Evolutionary conservation across 1,140 invertebrate genomes (phyloP).

Genomic region (Odontomachus brunneus): DNA sequence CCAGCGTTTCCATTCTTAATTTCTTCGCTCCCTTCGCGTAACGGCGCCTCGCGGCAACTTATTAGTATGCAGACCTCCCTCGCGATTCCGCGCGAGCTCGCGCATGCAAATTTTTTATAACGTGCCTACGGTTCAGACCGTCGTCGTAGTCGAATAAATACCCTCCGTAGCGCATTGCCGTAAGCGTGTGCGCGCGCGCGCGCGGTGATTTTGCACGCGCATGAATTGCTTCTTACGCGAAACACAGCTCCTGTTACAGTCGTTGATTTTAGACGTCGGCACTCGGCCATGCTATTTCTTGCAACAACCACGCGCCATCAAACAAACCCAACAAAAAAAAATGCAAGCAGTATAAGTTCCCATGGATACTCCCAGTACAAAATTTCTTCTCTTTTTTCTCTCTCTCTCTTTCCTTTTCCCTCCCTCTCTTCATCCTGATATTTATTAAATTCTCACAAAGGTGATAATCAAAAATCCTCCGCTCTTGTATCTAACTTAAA

Average conservation of each 20-base stretch:
- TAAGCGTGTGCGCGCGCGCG: background rate
- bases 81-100: slow-evolving; percentile 33
- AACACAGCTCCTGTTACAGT: background rate
- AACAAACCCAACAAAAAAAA: background rate
- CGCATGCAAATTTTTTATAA: slow-evolving; percentile 60
- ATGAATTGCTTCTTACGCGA: slow-evolving; percentile 28
- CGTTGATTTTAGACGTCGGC: slow-evolving; percentile 10
- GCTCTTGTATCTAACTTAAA: background rate
- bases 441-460: too few relatives aligned
- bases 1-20: slow-evolving; percentile 50
- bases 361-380: background rate
- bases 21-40: slow-evolving; percentile 1
- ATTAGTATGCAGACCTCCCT: slow-evolving; percentile 46
- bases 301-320: background rate
- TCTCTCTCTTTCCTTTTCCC: too few relatives aligned
- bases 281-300: background rate
- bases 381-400: background rate
- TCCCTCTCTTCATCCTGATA: too few relatives aligned
- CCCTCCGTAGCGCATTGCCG: background rate
- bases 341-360: background rate
- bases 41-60: slow-evolving; percentile 34
- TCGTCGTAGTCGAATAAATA: slow-evolving; percentile 31
- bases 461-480: too few relatives aligned
- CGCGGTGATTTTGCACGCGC: slow-evolving; percentile 26
- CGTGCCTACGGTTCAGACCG: slow-evolving; percentile 34